Evolutionary conservation across 2,113 vertebrate genomes (phyloP), one percentile per base, ranked within the genome.

Genomic region (Otus sunia): DNA sequence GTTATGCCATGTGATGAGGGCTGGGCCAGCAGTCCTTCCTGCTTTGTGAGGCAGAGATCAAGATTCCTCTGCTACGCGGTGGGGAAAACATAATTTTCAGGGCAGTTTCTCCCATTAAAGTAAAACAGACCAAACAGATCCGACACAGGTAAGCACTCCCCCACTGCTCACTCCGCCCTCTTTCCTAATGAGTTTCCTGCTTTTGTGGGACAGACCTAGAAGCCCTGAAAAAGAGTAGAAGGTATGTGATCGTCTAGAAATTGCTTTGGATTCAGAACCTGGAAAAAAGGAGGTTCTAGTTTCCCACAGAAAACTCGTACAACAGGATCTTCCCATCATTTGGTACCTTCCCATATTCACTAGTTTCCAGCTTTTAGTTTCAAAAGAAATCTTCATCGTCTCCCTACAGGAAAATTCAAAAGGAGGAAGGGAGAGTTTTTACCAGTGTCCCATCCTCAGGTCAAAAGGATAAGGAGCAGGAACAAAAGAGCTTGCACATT

Each of bases 141-240:
- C 8, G 17, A 69, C 60, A 62, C 75, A 94, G 90, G 94, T 96
- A 86, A 95, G 87, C 92, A 91, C 94, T 87, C 66, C 91, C 82
- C n/a, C 71, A 34, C 56, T 23, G 63, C 68, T 86, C 69, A 76
- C 93, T 81, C 95, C 95, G n/a, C 95, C 96, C 88, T 94, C 95
- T 95, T 95, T 68, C 77, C 68, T 66, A 82, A 72, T 27, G 73
- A 92, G 86, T 94, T 97, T 97, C 97, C 96, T 97, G 96, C 79
- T 97, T 95, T 66, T 81, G 83, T 87, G 85, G 92, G 90, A 84
- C 80, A 83, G 69, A 86, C 32, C 4, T 78, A 88, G 64, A 82
- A 96, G 83, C 90, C 71, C 79, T 82, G 78, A 25, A 18, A n/a
- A 59, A 73, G 82, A 71, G 45, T 22, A 69, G 86, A 82, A 89